Evolutionary conservation across 2,113 vertebrate species (phyloP).

Genomic region (Alethe castanea): DNA sequence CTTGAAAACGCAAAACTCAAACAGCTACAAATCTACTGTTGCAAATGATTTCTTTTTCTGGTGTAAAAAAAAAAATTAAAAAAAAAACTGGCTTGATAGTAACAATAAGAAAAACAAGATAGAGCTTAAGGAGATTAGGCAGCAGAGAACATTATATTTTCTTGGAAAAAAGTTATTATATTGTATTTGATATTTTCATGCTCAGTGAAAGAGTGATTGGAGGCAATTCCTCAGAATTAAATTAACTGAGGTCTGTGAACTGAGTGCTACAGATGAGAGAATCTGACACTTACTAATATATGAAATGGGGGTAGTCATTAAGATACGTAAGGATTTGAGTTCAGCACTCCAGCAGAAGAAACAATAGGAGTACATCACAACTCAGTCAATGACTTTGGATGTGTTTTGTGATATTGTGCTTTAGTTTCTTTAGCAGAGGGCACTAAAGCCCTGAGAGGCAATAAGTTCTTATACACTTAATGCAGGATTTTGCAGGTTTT

Average conservation of each 20-base stretch:
- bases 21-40: not conserved
- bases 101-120: not conserved
- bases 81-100: not conserved
- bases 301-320: not conserved
- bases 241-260: not conserved
- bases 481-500: no score
- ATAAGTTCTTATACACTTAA: not conserved
- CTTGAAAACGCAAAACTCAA: not conserved
- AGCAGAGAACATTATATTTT: not conserved
- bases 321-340: not conserved
- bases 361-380: not conserved
- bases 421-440: not conserved
- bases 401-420: not conserved
- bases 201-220: not conserved
- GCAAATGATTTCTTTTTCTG: not conserved
- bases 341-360: not conserved
- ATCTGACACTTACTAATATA: not conserved
- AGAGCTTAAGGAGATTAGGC: not conserved
- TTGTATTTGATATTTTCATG: not conserved
- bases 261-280: not conserved
- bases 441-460: not conserved
- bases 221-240: not conserved
- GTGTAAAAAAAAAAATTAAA: not conserved
- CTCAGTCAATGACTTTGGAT: not conserved
- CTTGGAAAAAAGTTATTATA: not conserved